phyloP scores from a whole-genome alignment of 1,140 invertebrate species.

The Drosophila nigromelanica region DNA sequence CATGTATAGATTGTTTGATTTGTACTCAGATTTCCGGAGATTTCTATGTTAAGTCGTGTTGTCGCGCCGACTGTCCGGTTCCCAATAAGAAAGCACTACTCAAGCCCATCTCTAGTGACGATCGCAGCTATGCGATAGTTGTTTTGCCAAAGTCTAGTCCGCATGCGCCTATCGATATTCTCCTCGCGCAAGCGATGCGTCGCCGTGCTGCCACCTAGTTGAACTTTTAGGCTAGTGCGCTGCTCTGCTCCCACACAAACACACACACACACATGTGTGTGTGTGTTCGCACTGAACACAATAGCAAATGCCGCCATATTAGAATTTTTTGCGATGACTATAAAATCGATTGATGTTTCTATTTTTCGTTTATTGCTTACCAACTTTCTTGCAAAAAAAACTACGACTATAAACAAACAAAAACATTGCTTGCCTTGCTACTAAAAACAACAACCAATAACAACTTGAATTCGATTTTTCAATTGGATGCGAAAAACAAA shows the following conservation, averaged over 20 bases:
- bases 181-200: constrained; percentile 6
- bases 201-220: constrained; percentile 26
- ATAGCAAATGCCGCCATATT: constrained; percentile 20
- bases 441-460: constrained; percentile 43
- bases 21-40: too few relatives aligned
- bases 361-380: constrained; percentile 58
- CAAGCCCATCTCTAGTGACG: neutral
- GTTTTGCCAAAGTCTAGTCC: neutral
- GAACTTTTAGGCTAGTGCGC: constrained; percentile 31
- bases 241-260: constrained; percentile 18
- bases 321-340: constrained; percentile 42
- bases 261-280: constrained; percentile 1
- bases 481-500: constrained; percentile 23
- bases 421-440: constrained; percentile 68
- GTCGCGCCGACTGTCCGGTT: neutral
- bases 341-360: constrained; percentile 61
- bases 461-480: constrained; percentile 33
- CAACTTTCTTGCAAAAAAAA: constrained; percentile 40
- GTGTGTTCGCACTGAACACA: constrained; percentile 29
- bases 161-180: constrained; percentile 24
- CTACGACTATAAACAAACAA: constrained; percentile 29
- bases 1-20: too few relatives aligned
- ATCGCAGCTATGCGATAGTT: constrained; percentile 7
- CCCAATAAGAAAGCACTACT: neutral
- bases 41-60: too few relatives aligned